Evolutionary conservation across 2,888 invertebrate species (phyloP).

Genomic region (Macrosoma leucophasiata): DNA sequence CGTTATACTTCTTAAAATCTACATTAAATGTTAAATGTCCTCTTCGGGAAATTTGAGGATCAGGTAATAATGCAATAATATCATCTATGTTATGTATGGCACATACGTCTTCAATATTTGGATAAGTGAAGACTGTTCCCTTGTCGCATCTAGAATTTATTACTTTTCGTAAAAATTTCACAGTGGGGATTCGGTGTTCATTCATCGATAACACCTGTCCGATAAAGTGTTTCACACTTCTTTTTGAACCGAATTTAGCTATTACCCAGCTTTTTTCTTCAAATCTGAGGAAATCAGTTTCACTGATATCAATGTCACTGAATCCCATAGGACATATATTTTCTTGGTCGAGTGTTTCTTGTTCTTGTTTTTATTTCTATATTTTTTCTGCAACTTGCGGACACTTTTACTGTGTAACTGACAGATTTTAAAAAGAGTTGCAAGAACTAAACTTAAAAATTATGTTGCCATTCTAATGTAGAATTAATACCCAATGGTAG

Average conservation of each 20-base stretch:
- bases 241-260: constrained; percentile 7
- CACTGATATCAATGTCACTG: constrained; percentile 9
- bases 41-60: constrained; percentile 11
- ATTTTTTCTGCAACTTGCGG: no score
- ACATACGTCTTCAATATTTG: constrained; percentile 6
- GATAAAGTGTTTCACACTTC: constrained; percentile 5
- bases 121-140: constrained; percentile 9
- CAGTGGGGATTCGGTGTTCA: constrained; percentile 1
- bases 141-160: constrained; percentile 7
- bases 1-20: neutral
- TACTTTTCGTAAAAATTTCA: constrained; percentile 9
- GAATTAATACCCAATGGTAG: no score
- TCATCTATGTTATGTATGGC: constrained; percentile 2
- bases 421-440: no score
- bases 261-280: constrained; percentile 1
- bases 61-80: constrained; percentile 14
- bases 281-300: constrained; percentile 1
- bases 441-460: no score
- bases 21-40: constrained; percentile 11
- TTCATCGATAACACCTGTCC: constrained; percentile 4
- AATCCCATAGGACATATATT: constrained; percentile 10
- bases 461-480: no score
- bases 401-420: no score
- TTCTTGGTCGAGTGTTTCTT: constrained; percentile 15
- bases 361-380: no score